These are phyloP conservation scores for Acanthis flammea DNA, from an alignment of 2,797 vertebrate genomes.

Conservation along the genomic window DNA sequence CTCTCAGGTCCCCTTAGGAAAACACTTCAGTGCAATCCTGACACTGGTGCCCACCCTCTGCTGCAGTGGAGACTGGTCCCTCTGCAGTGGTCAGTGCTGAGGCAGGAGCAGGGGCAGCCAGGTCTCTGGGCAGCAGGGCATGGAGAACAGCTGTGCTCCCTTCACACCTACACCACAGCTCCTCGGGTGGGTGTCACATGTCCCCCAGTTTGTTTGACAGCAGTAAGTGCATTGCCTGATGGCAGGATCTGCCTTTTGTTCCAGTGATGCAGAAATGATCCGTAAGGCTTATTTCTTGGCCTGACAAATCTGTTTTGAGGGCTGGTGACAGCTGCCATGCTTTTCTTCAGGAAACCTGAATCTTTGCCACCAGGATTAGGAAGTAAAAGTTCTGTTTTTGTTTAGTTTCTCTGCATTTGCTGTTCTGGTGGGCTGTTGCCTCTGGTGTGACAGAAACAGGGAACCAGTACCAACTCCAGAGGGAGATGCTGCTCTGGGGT, in stretches of 20 bases:
- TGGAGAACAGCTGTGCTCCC: not conserved
- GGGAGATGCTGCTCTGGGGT: not conserved
- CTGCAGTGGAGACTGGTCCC: not conserved
- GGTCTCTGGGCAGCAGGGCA: accelerated
- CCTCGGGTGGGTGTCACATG: not conserved
- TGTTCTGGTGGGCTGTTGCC: not conserved
- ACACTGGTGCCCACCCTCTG: not conserved
- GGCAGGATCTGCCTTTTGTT: not conserved
- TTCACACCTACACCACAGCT: not conserved
- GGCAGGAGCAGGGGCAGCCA: not conserved
- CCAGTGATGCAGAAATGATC: not conserved
- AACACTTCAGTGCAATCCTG: not conserved
- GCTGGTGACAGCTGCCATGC: slow-evolving; percentile 20
- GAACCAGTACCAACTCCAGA: not conserved
- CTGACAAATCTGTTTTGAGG: not conserved
- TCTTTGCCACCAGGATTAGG: not conserved
- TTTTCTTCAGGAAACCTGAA: slow-evolving; percentile 42
- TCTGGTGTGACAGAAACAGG: not conserved
- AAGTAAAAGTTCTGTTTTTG: slow-evolving; percentile 14
- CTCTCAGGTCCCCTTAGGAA: not conserved
- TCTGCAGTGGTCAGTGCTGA: not conserved
- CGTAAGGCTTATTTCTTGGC: slow-evolving; percentile 4
- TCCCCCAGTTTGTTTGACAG: not conserved
- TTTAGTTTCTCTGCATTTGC: not conserved
- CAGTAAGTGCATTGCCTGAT: not conserved